Percentiles rank a stretch among this genome's conserved stretches.
Evolutionary conservation across 2,888 invertebrate genomes (phyloP).

Genomic region (Xestia ashworthii): DNA sequence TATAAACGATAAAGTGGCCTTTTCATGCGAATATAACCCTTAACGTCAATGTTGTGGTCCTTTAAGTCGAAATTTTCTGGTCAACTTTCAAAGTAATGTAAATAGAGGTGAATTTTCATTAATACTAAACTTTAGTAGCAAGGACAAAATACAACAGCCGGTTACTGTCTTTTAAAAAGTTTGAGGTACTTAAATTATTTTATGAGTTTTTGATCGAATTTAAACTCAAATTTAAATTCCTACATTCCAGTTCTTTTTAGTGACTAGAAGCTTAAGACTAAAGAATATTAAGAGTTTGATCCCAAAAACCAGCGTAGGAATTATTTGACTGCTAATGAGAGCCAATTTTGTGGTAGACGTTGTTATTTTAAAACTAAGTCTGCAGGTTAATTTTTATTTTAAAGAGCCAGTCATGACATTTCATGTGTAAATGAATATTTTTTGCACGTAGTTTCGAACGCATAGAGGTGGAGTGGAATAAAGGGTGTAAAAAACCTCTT

Average conservation of each 20-base stretch:
- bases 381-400: background rate
- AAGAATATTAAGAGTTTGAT: background rate
- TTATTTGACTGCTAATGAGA: background rate
- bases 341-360: background rate
- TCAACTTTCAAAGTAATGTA: background rate
- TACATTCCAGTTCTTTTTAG: background rate
- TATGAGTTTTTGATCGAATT: conserved; percentile 33
- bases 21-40: background rate
- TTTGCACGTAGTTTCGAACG: too few species aligned
- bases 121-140: conserved; percentile 8
- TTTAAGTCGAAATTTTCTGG: background rate
- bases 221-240: conserved; percentile 3
- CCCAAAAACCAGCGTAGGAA: background rate
- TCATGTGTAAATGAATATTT: background rate
- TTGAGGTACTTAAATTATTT: conserved; percentile 13
- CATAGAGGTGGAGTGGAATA: too few species aligned
- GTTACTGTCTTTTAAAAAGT: conserved; percentile 11
- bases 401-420: background rate
- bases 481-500: too few species aligned
- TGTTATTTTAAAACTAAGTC: background rate
- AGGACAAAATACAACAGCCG: conserved; percentile 16
- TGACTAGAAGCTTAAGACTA: background rate
- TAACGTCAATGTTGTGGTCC: background rate
- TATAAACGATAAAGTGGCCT: background rate
- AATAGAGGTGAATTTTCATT: background rate